Evolutionary conservation across 37 sponge, comb jelly and placozoan genomes (phyloP).

Genomic region (Eunapius fragilis): DNA sequence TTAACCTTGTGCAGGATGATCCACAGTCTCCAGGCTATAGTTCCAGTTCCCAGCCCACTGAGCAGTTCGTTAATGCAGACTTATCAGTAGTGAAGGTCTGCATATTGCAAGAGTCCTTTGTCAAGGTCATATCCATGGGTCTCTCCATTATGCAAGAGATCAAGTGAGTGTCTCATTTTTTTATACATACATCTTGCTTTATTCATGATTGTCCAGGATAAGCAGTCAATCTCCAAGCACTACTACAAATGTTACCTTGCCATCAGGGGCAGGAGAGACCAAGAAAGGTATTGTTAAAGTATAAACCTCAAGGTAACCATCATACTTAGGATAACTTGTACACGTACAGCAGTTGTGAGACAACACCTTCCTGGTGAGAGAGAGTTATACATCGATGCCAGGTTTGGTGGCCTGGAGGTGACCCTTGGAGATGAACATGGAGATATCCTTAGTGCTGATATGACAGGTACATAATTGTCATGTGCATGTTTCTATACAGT

Average conservation of each 20-base stretch:
- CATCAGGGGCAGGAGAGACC: background rate
- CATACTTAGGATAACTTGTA: background rate
- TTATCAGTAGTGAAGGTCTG: conserved; percentile 34
- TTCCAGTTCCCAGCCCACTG: conserved; percentile 16
- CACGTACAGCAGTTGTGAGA: background rate
- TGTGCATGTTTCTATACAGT: background rate
- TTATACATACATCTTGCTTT: background rate
- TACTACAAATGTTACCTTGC: background rate
- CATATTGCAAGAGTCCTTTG: conserved; percentile 27
- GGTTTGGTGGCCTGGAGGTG: conserved; percentile 48
- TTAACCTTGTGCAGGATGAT: conserved; percentile 34
- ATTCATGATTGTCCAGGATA: background rate
- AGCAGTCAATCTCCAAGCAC: background rate
- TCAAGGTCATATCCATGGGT: conserved; percentile 30
- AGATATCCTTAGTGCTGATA: conserved; percentile 23
- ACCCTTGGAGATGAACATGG: conserved; percentile 25
- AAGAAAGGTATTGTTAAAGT: background rate
- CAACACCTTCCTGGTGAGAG: conserved; percentile 17
- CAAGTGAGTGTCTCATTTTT: conserved; percentile 17
- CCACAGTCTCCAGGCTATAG: conserved; percentile 31
- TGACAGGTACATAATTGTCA: conserved; percentile 15
- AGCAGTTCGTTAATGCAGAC: conserved; percentile 33
- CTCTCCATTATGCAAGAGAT: conserved; percentile 6
- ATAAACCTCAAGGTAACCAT: background rate
- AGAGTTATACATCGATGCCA: conserved; percentile 16